phyloP scores from a whole-genome alignment of 2,888 invertebrate genomes.

The Drosophila kambysellisi region DNA sequence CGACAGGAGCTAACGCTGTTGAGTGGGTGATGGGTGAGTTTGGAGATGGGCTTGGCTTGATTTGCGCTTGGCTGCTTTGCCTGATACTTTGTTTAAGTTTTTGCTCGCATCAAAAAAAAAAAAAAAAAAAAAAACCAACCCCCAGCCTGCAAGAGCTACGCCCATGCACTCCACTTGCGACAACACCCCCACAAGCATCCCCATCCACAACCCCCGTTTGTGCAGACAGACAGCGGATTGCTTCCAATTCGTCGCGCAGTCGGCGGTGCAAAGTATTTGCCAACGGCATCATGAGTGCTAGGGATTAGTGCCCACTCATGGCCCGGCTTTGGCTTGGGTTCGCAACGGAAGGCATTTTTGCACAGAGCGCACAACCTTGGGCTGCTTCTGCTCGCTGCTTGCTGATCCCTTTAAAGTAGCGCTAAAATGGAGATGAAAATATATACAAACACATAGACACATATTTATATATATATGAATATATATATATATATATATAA shows the following conservation, averaged over 20 bases:
- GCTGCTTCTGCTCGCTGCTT: constrained; percentile 31
- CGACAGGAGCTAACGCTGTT: constrained; percentile 37
- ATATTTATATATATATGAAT: constrained; percentile 8
- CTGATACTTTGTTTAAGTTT: constrained; percentile 79
- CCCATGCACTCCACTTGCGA: constrained; percentile 66
- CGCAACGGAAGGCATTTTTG: constrained; percentile 62
- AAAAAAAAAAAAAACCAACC: constrained; percentile 47
- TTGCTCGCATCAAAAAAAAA: constrained; percentile 33
- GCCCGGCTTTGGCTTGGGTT: constrained; percentile 34
- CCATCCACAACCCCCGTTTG: constrained; percentile 26
- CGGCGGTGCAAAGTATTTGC: constrained; percentile 79
- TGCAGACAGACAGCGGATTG: constrained; percentile 80
- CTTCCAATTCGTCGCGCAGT: constrained; percentile 82
- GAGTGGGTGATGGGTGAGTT: constrained; percentile 41
- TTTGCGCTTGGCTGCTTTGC: constrained; percentile 77
- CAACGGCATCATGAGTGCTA: constrained; percentile 77
- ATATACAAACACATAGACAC: not conserved
- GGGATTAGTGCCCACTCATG: constrained; percentile 72
- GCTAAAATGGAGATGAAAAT: constrained; percentile 56
- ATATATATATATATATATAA: constrained; percentile 26
- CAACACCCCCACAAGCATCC: constrained; percentile 12
- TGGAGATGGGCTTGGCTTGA: constrained; percentile 48
- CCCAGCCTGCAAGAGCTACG: constrained; percentile 67
- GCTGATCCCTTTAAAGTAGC: constrained; percentile 68
- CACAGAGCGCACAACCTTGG: constrained; percentile 68